These are phyloP conservation scores for Eurystomus glaucurus DNA, from an alignment of 2,797 vertebrate species.

Conservation along the genomic window DNA sequence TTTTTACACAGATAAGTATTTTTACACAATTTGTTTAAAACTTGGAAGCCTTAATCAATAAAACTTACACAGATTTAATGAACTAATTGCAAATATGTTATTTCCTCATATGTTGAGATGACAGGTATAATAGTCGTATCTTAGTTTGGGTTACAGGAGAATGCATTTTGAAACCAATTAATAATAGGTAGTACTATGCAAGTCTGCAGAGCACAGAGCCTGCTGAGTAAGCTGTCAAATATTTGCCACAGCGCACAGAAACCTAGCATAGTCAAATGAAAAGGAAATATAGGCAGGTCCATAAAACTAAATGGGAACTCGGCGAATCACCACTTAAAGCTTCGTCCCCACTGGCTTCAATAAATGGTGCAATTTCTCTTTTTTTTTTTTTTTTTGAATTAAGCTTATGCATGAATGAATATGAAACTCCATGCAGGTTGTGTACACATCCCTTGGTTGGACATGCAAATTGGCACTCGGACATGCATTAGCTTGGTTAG, in stretches of 20 bases:
- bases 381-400: not conserved
- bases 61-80: slow-evolving; percentile 65
- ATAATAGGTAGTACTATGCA: slow-evolving; percentile 62
- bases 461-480: not conserved
- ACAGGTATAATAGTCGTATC: slow-evolving; percentile 71
- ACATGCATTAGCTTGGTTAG: not conserved
- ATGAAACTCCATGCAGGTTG: not conserved
- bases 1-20: slow-evolving; percentile 47
- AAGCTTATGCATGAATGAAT: not conserved
- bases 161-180: slow-evolving; percentile 77
- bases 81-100: slow-evolving; percentile 78
- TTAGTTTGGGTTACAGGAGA: slow-evolving; percentile 68
- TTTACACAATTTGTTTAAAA: slow-evolving; percentile 68
- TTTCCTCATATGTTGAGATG: slow-evolving; percentile 66
- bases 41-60: slow-evolving; percentile 53
- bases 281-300: slow-evolving; percentile 67
- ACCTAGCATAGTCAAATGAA: slow-evolving; percentile 64
- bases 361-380: not conserved
- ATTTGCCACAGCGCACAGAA: slow-evolving; percentile 71
- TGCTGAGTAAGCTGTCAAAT: slow-evolving; percentile 75
- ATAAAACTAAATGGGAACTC: slow-evolving; percentile 70
- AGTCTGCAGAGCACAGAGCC: slow-evolving; percentile 62
- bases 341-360: not conserved
- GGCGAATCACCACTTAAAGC: slow-evolving; percentile 74
- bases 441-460: not conserved